Conservation (phyloP, 2,113 vertebrate species). For the Pholis gunnellus region DNA sequence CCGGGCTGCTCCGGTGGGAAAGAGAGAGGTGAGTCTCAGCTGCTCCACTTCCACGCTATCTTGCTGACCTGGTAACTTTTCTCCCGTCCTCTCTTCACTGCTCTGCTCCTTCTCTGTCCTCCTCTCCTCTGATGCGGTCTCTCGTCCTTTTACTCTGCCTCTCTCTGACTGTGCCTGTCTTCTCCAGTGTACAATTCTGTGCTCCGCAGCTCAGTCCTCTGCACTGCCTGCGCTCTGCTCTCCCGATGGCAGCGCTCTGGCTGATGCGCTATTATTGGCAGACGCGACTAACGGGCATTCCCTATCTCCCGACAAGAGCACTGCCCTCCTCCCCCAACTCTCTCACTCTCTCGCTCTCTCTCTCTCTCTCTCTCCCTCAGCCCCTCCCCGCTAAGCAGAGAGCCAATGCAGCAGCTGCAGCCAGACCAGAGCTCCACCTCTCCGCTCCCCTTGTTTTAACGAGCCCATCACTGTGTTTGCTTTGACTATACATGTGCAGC, state of each 20-base stretch:
- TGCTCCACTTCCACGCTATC: constrained; percentile 77
- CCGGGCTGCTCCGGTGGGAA: constrained; percentile 45
- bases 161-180: constrained; percentile 51
- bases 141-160: constrained; percentile 4
- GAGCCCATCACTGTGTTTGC: constrained; percentile 85
- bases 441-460: constrained; percentile 84
- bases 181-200: constrained; percentile 63
- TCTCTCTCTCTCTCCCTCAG: constrained; percentile 55
- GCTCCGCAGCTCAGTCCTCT: constrained; percentile 70
- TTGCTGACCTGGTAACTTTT: constrained; percentile 81
- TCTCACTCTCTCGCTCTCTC: constrained; percentile 59
- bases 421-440: constrained; percentile 67
- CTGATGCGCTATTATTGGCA: constrained; percentile 87
- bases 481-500: constrained; percentile 87
- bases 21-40: constrained; percentile 76
- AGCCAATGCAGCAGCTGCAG: constrained; percentile 79
- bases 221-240: constrained; percentile 71
- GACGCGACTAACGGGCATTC: constrained; percentile 88
- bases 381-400: constrained; percentile 78
- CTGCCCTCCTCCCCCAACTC: constrained; percentile 72
- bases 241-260: constrained; percentile 72
- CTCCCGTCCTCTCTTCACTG: constrained; percentile 24
- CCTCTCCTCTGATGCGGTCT: constrained; percentile 50
- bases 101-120: constrained; percentile 42
- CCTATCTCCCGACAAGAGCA: constrained; percentile 83